These are phyloP conservation scores for Crotophaga sulcirostris DNA, from an alignment of 2,113 vertebrate genomes.

Conservation along the genomic window DNA sequence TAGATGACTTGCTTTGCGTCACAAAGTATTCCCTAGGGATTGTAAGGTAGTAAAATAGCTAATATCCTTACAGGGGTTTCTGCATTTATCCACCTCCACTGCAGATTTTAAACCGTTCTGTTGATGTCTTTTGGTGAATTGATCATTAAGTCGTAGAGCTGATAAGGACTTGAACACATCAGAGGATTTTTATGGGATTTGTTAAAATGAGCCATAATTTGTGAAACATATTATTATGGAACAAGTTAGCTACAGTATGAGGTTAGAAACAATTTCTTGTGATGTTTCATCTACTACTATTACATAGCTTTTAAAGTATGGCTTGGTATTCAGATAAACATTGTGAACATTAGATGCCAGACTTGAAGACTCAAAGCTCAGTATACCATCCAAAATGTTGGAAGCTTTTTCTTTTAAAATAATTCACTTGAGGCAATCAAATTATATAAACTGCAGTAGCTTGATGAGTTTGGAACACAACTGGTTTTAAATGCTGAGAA, in stretches of 20 bases:
- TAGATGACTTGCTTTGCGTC: not conserved
- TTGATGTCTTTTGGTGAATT: slow-evolving; percentile 18
- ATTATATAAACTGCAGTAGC: not conserved
- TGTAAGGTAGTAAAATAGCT: not conserved
- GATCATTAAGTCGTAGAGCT: slow-evolving; percentile 57
- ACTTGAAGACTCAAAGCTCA: not conserved
- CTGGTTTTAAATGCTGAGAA: not conserved
- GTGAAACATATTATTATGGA: not conserved
- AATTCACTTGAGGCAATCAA: not conserved
- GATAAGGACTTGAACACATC: not conserved
- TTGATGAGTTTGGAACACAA: not conserved
- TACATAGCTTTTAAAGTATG: not conserved
- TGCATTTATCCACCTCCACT: not conserved
- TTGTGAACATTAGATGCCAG: not conserved
- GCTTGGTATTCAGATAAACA: slow-evolving; percentile 17
- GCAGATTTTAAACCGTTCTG: not conserved
- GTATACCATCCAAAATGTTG: not conserved
- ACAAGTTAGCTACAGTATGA: not conserved
- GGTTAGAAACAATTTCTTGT: not conserved
- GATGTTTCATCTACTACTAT: not conserved
- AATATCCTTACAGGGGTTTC: not conserved
- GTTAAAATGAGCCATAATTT: not conserved
- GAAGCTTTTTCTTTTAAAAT: not conserved
- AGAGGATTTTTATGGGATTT: slow-evolving; percentile 41
- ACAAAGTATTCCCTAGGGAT: not conserved